A percentile compares a stretch with the other conserved stretches of the same genome.
Conservation (phyloP, 2,113 vertebrate genomes). For the Nannospalax galili region DNA sequence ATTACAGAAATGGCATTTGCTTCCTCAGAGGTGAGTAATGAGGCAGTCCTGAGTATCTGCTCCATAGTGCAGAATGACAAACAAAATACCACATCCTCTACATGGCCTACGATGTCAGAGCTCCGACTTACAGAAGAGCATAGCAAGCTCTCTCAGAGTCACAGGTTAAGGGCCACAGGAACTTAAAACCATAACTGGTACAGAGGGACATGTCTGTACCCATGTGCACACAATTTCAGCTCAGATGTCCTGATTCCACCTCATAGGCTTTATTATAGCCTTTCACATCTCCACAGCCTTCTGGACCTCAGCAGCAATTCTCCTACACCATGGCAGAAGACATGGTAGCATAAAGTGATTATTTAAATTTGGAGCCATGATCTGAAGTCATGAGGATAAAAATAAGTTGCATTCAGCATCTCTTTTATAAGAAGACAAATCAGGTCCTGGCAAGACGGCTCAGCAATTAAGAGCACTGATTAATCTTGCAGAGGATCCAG, state of each 20-base stretch:
- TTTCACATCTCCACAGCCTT: background rate
- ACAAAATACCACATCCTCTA: background rate
- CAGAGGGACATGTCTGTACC: too few species aligned
- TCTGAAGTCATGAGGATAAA: background rate
- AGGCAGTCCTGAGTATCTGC: background rate
- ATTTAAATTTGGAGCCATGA: background rate
- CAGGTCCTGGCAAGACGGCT: too few species aligned
- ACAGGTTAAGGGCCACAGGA: background rate
- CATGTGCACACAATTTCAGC: background rate
- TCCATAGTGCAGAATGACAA: conserved; percentile 30
- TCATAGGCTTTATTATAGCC: background rate
- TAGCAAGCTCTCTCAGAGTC: background rate
- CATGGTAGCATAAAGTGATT: background rate
- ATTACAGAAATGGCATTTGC: conserved; percentile 34
- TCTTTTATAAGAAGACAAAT: conserved; percentile 3
- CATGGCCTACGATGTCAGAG: conserved; percentile 38
- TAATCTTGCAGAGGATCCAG: too few species aligned
- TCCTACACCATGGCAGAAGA: background rate
- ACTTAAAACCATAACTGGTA: background rate
- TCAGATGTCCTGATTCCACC: background rate
- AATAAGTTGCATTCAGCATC: background rate
- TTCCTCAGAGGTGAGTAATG: conserved; percentile 56
- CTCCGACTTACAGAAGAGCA: background rate
- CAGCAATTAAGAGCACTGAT: too few species aligned
- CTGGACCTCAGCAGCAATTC: background rate